A percentile compares a stretch with the other conserved stretches of the same genome.
These are phyloP conservation scores for Lochmaea capreae DNA, from an alignment of 2,888 invertebrate genomes.

Conservation along the genomic window DNA sequence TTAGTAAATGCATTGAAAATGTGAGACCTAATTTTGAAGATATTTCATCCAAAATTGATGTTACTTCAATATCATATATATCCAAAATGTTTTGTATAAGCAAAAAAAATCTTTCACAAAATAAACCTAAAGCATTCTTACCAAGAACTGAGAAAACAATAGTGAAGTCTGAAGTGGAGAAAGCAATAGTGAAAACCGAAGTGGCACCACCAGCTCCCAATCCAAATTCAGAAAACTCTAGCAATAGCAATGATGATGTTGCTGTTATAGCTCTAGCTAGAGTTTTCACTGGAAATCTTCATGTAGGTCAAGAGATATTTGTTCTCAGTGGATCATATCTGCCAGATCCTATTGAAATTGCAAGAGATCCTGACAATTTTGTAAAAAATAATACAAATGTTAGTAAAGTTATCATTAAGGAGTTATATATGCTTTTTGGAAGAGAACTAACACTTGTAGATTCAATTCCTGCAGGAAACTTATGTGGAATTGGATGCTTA, in stretches of 20 bases:
- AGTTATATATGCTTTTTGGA: slow-evolving; percentile 93
- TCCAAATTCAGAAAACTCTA: slow-evolving; percentile 45
- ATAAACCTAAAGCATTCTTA: slow-evolving; percentile 82
- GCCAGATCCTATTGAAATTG: slow-evolving; percentile 67
- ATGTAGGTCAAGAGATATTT: slow-evolving; percentile 80
- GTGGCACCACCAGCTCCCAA: neutral
- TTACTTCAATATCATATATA: slow-evolving; percentile 79
- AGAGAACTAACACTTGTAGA: slow-evolving; percentile 85
- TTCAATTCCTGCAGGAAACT: slow-evolving; percentile 89
- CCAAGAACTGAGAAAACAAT: slow-evolving; percentile 39
- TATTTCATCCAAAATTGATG: slow-evolving; percentile 65
- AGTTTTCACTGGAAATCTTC: slow-evolving; percentile 89
- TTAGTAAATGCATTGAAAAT: slow-evolving; percentile 78
- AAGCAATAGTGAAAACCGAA: slow-evolving; percentile 6
- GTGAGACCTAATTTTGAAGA: slow-evolving; percentile 52
- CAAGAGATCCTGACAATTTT: slow-evolving; percentile 39
- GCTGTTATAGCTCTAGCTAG: slow-evolving; percentile 92
- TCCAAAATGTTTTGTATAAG: slow-evolving; percentile 94
- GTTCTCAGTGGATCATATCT: slow-evolving; percentile 91
- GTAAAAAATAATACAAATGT: slow-evolving; percentile 59
- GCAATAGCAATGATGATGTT: slow-evolving; percentile 64
- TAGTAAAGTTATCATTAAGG: slow-evolving; percentile 74
- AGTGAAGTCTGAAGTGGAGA: slow-evolving; percentile 24
- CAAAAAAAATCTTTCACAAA: slow-evolving; percentile 79
- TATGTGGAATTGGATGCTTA: slow-evolving; percentile 89